These are phyloP conservation scores for Dryobates pubescens DNA, from an alignment of 2,797 vertebrate genomes.

Conservation along the genomic window DNA sequence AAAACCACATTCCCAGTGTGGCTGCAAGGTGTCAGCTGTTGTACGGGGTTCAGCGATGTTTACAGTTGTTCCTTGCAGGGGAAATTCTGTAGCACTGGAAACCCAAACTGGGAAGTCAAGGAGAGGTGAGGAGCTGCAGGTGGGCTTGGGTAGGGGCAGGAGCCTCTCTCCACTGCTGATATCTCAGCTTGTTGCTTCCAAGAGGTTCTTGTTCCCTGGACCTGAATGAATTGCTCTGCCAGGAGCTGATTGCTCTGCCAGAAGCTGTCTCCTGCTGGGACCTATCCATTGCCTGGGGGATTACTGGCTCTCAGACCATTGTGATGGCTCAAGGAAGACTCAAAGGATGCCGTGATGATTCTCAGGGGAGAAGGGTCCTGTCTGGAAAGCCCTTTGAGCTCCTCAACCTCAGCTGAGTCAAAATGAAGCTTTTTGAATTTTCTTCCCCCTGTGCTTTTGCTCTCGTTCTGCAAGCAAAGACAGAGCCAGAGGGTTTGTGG, in stretches of 20 bases:
- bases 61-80: not conserved
- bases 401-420: not conserved
- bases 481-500: not conserved
- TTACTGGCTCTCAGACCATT: not conserved
- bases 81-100: not conserved
- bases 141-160: not conserved
- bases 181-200: not conserved
- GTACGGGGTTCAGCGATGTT: not conserved
- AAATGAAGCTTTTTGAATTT: not conserved
- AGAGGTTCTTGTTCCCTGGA: not conserved
- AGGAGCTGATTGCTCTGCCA: not conserved
- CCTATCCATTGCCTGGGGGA: rapidly evolving
- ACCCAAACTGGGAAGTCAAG: too few species aligned
- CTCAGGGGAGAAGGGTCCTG: not conserved
- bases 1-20: not conserved
- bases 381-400: not conserved
- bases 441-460: not conserved
- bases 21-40: conserved; percentile 5
- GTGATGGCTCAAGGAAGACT: not conserved
- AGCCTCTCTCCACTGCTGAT: rapidly evolving
- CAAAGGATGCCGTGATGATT: not conserved
- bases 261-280: not conserved
- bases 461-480: not conserved
- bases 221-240: not conserved
- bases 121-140: not conserved